phyloP scores from a whole-genome alignment of 53 echinoderm and acorn worm species.

The Echinometra lucunter region DNA sequence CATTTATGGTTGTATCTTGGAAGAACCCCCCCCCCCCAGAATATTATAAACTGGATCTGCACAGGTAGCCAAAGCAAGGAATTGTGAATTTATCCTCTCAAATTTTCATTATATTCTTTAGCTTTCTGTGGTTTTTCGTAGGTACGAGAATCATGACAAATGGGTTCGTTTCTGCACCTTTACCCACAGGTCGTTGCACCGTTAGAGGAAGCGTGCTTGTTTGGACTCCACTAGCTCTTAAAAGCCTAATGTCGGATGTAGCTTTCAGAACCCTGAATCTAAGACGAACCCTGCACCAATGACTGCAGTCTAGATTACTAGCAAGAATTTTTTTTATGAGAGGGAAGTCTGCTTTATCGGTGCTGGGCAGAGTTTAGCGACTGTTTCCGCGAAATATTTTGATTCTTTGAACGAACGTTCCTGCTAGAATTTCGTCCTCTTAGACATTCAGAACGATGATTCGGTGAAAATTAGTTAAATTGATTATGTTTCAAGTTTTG shows the following conservation, averaged over 20 bases:
- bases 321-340: neutral
- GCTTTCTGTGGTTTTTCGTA: neutral
- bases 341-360: constrained; percentile 51
- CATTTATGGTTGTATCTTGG: too few species aligned
- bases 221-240: constrained; percentile 29
- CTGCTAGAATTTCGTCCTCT: neutral
- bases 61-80: neutral
- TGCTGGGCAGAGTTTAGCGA: constrained; percentile 26
- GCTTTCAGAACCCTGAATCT: constrained; percentile 41
- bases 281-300: constrained; percentile 21
- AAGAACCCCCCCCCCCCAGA: neutral
- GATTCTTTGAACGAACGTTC: neutral
- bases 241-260: constrained; percentile 39
- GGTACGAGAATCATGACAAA: neutral
- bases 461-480: neutral
- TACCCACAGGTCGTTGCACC: constrained; percentile 21
- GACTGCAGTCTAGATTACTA: neutral
- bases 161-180: neutral
- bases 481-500: neutral
- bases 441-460: neutral
- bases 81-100: neutral
- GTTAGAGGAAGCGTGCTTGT: constrained; percentile 28
- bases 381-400: constrained; percentile 28
- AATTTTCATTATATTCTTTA: neutral
- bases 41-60: neutral